phyloP scores from a whole-genome alignment of 1,140 invertebrate species.

The Maconellicoccus hirsutus region DNA sequence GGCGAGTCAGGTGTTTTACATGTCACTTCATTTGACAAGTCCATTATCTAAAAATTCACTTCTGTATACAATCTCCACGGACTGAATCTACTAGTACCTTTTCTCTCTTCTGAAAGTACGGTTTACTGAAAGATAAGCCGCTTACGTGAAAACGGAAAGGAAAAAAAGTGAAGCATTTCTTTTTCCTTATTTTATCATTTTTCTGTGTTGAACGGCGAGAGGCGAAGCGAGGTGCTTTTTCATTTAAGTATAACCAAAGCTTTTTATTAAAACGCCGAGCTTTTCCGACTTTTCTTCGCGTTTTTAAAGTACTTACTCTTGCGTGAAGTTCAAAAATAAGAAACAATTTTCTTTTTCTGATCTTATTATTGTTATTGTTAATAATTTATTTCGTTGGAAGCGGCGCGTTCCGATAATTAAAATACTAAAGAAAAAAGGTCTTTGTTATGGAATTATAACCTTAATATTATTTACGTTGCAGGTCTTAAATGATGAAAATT shows the following conservation, averaged over 20 bases:
- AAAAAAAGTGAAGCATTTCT: background rate
- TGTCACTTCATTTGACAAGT: conserved; percentile 10
- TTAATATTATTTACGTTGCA: too few relatives aligned
- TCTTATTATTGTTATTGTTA: conserved; percentile 10
- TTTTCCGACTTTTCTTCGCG: background rate
- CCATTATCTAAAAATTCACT: conserved; percentile 4
- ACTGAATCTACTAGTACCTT: background rate
- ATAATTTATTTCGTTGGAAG: too few relatives aligned
- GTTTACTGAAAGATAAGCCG: background rate
- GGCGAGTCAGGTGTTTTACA: conserved; percentile 12
- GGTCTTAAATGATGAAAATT: too few relatives aligned
- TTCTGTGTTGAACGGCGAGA: background rate
- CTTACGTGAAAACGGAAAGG: background rate
- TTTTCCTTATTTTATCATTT: conserved; percentile 5
- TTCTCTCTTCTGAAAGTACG: background rate
- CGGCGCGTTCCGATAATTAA: too few relatives aligned
- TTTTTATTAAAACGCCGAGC: conserved; percentile 1
- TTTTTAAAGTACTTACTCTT: background rate
- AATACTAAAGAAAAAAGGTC: too few relatives aligned
- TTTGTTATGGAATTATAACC: too few relatives aligned
- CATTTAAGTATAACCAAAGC: conserved; percentile 12
- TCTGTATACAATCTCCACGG: background rate
- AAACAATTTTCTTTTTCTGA: conserved; percentile 11
- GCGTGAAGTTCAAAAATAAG: background rate
- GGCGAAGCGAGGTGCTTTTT: background rate